Evolutionary conservation across 2,888 invertebrate species (phyloP).

Genomic region (Meloe dianella): DNA sequence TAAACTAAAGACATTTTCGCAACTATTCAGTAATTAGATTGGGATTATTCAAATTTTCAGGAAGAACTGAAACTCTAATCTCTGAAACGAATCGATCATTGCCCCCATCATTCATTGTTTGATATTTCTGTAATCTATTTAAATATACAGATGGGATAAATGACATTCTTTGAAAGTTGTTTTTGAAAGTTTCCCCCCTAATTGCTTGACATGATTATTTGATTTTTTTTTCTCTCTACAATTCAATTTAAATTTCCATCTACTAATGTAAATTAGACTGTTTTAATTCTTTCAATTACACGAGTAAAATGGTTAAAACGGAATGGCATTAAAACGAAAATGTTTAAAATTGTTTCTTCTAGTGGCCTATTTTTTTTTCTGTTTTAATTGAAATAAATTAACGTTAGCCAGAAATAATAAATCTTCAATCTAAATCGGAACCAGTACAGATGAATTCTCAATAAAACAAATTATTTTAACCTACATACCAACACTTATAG

Average conservation of each 20-base stretch:
- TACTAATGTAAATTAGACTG: not conserved
- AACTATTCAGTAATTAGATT: no score
- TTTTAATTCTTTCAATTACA: not conserved
- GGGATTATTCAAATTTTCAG: no score
- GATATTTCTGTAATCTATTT: not conserved
- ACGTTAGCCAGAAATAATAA: not conserved
- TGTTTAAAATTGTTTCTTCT: not conserved
- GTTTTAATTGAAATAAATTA: not conserved
- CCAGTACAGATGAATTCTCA: not conserved
- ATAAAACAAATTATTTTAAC: not conserved
- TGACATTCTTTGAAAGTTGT: not conserved
- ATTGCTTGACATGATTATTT: not conserved
- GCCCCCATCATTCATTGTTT: not conserved
- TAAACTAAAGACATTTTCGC: no score
- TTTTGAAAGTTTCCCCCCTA: not conserved
- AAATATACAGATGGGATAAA: not conserved
- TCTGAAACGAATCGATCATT: not conserved
- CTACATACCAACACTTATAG: not conserved
- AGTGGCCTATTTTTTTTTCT: not conserved
- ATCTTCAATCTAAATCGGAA: not conserved
- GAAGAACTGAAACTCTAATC: not conserved
- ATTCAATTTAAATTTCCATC: not conserved
- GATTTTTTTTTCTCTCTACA: not conserved
- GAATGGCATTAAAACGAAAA: not conserved
- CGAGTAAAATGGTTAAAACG: not conserved